Evolutionary conservation across 1,140 invertebrate genomes (phyloP), one percentile per base, ranked within the genome.

Genomic region (Cotesia glomerata): DNA sequence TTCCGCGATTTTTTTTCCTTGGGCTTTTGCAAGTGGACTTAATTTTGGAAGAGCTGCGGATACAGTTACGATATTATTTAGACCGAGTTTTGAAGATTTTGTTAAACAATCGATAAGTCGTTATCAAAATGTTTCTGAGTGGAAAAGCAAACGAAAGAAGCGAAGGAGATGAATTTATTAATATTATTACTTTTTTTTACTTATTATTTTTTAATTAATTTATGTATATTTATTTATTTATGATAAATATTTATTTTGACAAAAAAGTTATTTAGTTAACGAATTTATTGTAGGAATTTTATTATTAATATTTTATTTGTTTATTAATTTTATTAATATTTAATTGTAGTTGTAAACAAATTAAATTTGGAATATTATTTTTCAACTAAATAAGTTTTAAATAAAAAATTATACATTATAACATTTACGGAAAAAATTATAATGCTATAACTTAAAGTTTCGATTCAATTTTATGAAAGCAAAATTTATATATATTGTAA

Each of bases 1-100:
- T 0, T 80, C 80, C 0, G 82, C 84, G 0, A 80, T 86, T 61
- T 32, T 85, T 5, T 85, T 86, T 45, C 86, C 86, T 0, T 87
- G 82, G 81, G 77, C 82, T 14, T 80, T 87, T 69, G 85, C 85
- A 0, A 76, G 75, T 5, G 79, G 77, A 0, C 76, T 87, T 0
- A 79, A 81, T 26, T 76, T 86, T 18, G 78, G 77, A 3, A 73
- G 86, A 4, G 34, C 78, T 16, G 67, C 74, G 11, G 69, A 79
- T n/a, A 71, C 74, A 9, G 72, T 72, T 11, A 74, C 54, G 0
- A 58, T 75, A 7, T 77, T 62, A 32, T 79, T 82, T 45, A 74
- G 73, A 26, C 74, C 76, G 0, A 81, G 75, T 36, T 26, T 86
- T 2, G 79, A 79, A n/a, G 78, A 85, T 3, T 61, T 85, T 0